Base-by-base conservation (phyloP, 2,113 vertebrate genomes). In the Poeciliopsis occidentalis region DNA sequence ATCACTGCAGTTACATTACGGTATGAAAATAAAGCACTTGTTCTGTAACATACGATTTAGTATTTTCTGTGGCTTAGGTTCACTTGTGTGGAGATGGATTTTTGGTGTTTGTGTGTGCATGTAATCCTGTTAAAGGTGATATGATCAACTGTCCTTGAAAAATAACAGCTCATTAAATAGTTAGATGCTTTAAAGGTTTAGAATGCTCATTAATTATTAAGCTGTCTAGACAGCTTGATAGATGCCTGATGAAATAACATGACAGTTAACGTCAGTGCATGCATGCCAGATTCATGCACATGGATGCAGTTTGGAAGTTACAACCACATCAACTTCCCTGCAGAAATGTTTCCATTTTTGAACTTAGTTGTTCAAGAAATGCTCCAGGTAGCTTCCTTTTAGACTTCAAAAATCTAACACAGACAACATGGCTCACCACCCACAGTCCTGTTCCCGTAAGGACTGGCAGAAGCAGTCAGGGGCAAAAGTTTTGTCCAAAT, bases 1-100 rank as follows among this genome's bases (percentile, higher is more conserved):
- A 96, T 97, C 95, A 96, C 95, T 86, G 96, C 96, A 96, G 96
- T 96, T 97, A 95, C 96, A 96, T 92, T 98, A 97, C 95, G 78
- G 88, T 92, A 94, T 92, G 93, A 91, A 94, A 99, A 99, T 99
- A 99, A 99, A 99, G 97, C 96, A 98, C 96, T 98, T 95, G 93
- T 94, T 94, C 92, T 87, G 85, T 91, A 94, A 95, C 85, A 83
- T 64, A 65, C 67, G 71, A 73, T 19, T 30, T 54, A 60, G 29
- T 17, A 37, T 12, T 37, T 37, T 12, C 10, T 29, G 12, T 44
- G n/a, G 41, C 29, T 11, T 1, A 22, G 37, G 22, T 3, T 65
- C 31, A 34, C 17, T 22, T 65, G 4, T 67, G 10, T 65, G 37
- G 51, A n/a, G 10, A n/a, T 57, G 2, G 7, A 2, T 54, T 57